Evolutionary conservation across 2,113 vertebrate species (phyloP), one percentile per base, ranked within the genome.

Genomic region (Oncorhynchus mykiss): DNA sequence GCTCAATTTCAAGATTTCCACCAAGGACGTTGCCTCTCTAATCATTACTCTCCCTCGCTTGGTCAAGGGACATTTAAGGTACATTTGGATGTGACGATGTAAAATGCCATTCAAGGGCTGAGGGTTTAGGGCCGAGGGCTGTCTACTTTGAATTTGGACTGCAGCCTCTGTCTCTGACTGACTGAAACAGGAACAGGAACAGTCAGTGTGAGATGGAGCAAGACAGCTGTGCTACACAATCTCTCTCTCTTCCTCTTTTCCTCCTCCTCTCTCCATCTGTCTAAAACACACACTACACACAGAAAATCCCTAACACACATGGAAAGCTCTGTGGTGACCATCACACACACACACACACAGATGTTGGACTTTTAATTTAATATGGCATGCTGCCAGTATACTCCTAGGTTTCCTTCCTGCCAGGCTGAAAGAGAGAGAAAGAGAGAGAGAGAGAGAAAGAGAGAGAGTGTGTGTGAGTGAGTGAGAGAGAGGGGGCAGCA

Each of bases 361-460:
- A 22, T 2, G n/a, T 62, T 62, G 59, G 59, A 62, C 59, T 62
- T 62, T 24, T 62, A 22, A 86, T 83, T 87, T 74, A 60, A 70
- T 54, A 68, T 79, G 87, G 88, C 80, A 64, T 16, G 11, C 34
- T 64, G 87, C 83, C 84, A 82, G 45, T 67, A 3, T 14, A 27
- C 25, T 4, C 79, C 68, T 59, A 68, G 31, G 45, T 72, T 74
- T 27, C 34, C 45, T 81, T 83, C 74, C 45, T 51, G 31, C 71
- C 70, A 27, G 22, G 24, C 57, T 60, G 34, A 80, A 71, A 14
- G 39, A 45, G 39, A 11, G 8, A 45, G 39, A 45, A 9, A 39
- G 8, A 45, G 39, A 45, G 39, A 39, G 39, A 39, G 39, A 39
- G 39, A 39, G 8, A 34, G 34, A 34, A 1, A 39, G 6, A 45